Evolutionary conservation across 2,888 invertebrate species (phyloP), one percentile per base, ranked within the genome.

Genomic region (Ornithoptera priamus): DNA sequence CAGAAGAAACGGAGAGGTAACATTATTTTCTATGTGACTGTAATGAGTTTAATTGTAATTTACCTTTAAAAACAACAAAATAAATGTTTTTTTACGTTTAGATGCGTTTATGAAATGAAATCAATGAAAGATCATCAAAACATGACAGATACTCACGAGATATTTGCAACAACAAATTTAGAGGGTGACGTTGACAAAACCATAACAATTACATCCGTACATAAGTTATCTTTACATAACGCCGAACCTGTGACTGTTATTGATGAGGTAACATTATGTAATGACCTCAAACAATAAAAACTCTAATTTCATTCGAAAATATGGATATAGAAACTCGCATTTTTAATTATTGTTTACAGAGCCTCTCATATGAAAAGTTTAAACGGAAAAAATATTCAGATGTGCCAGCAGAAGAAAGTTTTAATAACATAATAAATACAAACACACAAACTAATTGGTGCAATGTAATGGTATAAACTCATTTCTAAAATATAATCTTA

Each of bases 401-500:
- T 46, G 3, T 24, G 17, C 15, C 15, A 15, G 42, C 62, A 2
- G 15, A 59, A 10, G 70, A 59, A 70, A 72, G 15, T 42, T 46
- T 65, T n/a, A 46, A 67, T 24, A 67, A 53, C 36, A 56, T 30
- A 64, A 73, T 66, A 62, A 78, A 82, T 70, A 73, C 72, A 2
- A 70, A 68, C 63, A 81, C 86, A 3, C 90, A 90, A 76, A 90
- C 89, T 6, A 84, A 84, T 5, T 88, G 86, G 87, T 80, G 78
- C 70, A 78, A 81, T 72, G 62, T 84, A 59, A 71, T 89, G 79
- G 90, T 91, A 81, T 39, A 72, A 50, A 62, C 17, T 30, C 24
- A 1, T 60, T 18, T 24, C 24, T 10, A 17, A 42, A 39, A 20
- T 39, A 39, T 61, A 39, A 8, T 1, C 10, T 61, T 2, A 42